Conservation (phyloP, 2,113 vertebrate species). For the Strix uralensis region DNA sequence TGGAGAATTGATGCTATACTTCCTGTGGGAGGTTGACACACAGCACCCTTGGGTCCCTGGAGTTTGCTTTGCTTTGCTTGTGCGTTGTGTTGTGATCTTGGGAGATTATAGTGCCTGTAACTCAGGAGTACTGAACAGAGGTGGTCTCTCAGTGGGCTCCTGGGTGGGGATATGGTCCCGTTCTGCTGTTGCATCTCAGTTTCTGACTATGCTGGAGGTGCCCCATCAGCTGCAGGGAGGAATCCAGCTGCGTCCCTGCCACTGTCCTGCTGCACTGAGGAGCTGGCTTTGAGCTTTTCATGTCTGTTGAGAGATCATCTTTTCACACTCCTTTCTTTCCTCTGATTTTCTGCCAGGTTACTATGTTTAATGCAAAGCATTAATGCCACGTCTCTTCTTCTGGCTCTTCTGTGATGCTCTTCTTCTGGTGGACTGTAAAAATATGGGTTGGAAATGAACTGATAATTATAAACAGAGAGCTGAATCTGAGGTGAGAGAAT, state of each 20-base stretch:
- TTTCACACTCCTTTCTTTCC: background rate
- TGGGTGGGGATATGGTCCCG: background rate
- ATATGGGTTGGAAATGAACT: background rate
- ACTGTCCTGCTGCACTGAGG: background rate
- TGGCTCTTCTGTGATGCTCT: background rate
- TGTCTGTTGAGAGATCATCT: background rate
- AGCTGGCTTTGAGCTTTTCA: background rate
- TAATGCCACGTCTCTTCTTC: background rate
- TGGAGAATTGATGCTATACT: background rate
- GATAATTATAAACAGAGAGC: background rate
- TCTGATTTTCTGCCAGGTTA: background rate
- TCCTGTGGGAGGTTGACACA: background rate
- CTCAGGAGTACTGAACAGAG: background rate
- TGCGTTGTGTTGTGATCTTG: fast-evolving
- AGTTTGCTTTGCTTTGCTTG: background rate
- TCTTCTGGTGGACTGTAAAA: background rate
- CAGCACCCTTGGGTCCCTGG: background rate
- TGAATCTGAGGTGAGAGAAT: background rate
- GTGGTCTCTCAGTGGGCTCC: background rate
- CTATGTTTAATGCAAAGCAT: background rate
- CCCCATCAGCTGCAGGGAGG: background rate
- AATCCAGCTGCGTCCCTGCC: background rate
- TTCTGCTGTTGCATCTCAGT: background rate
- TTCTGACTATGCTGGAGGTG: background rate
- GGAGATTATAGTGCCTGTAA: background rate